Conservation (phyloP, 2,113 vertebrate genomes). For the Scolopax mira region DNA sequence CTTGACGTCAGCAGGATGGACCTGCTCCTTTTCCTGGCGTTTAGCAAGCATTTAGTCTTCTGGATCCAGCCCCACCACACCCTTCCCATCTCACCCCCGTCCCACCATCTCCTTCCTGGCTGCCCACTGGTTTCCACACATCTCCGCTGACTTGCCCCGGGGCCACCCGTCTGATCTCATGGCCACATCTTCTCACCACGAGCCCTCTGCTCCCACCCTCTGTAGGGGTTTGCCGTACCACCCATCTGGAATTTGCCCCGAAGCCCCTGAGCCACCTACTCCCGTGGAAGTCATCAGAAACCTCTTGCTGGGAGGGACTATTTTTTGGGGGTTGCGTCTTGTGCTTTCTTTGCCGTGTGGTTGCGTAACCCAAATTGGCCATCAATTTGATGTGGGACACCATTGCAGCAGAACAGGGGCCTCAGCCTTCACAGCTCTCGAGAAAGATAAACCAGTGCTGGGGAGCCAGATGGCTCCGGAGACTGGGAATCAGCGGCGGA, state of each 20-base stretch:
- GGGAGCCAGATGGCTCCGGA: conserved; percentile 23
- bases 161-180: conserved; percentile 33
- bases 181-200: conserved; percentile 19
- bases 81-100: conserved; percentile 19
- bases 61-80: conserved; percentile 5
- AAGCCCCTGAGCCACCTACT: conserved; percentile 12
- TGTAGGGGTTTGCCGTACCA: neutral
- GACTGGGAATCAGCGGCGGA: neutral
- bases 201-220: neutral
- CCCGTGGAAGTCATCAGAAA: neutral
- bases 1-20: neutral
- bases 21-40: conserved; percentile 19
- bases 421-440: neutral
- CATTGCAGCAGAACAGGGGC: neutral
- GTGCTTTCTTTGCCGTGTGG: neutral
- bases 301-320: neutral
- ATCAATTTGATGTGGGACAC: neutral
- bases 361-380: neutral
- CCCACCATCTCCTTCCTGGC: neutral
- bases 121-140: conserved; percentile 29
- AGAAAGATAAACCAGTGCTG: neutral
- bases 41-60: neutral
- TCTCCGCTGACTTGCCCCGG: neutral
- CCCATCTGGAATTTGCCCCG: conserved; percentile 51
- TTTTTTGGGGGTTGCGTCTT: neutral